Conservation (phyloP, 2,888 invertebrate species). For the Macrophya alboannulata region DNA sequence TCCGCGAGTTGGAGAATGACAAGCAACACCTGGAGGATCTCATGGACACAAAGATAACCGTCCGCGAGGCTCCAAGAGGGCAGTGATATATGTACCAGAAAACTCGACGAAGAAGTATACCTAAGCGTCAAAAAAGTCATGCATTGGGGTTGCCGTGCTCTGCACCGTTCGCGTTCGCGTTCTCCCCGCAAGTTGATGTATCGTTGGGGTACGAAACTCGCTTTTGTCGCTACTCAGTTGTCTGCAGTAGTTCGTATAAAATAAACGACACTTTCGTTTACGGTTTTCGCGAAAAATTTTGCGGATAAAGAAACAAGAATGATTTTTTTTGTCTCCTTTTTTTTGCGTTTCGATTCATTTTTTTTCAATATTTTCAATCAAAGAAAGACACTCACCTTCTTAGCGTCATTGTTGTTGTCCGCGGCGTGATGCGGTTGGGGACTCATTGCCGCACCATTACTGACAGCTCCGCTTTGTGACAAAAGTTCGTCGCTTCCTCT, state of each 20-base stretch:
- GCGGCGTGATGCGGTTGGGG: slow-evolving; percentile 88
- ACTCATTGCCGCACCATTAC: slow-evolving; percentile 95
- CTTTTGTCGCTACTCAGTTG: slow-evolving; percentile 29
- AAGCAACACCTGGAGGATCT: slow-evolving; percentile 63
- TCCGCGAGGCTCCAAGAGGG: slow-evolving; percentile 55
- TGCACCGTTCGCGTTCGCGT: neutral
- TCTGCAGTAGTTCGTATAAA: slow-evolving; percentile 1
- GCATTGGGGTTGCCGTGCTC: slow-evolving; percentile 28
- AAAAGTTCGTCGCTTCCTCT: slow-evolving; percentile 99
- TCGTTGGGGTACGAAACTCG: slow-evolving; percentile 16
- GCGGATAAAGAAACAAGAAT: neutral
- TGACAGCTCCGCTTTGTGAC: slow-evolving; percentile 95
- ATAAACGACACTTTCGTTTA: slow-evolving; percentile 13
- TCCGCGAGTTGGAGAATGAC: slow-evolving; percentile 47
- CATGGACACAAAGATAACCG: slow-evolving; percentile 65
- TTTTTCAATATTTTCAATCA: slow-evolving; percentile 16
- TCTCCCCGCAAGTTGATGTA: slow-evolving; percentile 34
- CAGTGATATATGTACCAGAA: slow-evolving; percentile 63
- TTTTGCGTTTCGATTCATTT: slow-evolving; percentile 26
- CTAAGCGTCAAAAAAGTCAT: slow-evolving; percentile 49
- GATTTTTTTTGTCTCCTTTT: neutral
- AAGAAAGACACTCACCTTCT: slow-evolving; percentile 88
- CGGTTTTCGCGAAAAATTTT: neutral
- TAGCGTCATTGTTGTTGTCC: slow-evolving; percentile 97
- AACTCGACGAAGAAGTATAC: slow-evolving; percentile 27